A percentile compares a stretch with the other conserved stretches of the same genome.
Evolutionary conservation across 2,888 invertebrate genomes (phyloP).

Genomic region (Polyommatus icarus): DNA sequence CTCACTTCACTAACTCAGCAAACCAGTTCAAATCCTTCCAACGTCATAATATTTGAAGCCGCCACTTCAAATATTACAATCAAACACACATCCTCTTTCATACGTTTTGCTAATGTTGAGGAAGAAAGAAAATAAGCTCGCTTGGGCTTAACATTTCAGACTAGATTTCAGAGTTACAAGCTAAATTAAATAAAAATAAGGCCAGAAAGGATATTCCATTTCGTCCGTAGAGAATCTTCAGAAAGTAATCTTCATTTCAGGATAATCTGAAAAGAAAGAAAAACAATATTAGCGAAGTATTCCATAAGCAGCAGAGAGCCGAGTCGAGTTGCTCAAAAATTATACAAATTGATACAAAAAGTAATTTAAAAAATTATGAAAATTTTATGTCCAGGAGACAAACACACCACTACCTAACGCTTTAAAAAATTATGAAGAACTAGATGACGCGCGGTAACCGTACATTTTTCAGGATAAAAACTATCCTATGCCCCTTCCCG

Average conservation of each 20-base stretch:
- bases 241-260: not conserved
- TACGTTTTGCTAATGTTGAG: conserved; percentile 44
- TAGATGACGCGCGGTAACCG: no score
- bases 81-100: conserved; percentile 48
- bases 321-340: not conserved
- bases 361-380: not conserved
- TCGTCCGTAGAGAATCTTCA: not conserved
- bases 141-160: conserved; percentile 17
- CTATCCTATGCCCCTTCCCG: no score
- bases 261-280: not conserved
- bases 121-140: conserved; percentile 40
- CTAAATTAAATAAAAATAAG: not conserved
- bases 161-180: not conserved
- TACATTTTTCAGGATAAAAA: no score
- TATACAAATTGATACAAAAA: not conserved
- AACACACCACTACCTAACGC: no score
- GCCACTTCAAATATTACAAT: conserved; percentile 64
- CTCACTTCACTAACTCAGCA: conserved; percentile 16
- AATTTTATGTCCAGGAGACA: no score
- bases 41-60: conserved; percentile 52
- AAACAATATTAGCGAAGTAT: not conserved
- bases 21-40: conserved; percentile 39
- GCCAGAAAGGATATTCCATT: not conserved
- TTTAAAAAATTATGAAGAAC: no score
- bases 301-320: not conserved